Evolutionary conservation across 2,888 invertebrate genomes (phyloP).

Genomic region (Drosophila ezoana): DNA sequence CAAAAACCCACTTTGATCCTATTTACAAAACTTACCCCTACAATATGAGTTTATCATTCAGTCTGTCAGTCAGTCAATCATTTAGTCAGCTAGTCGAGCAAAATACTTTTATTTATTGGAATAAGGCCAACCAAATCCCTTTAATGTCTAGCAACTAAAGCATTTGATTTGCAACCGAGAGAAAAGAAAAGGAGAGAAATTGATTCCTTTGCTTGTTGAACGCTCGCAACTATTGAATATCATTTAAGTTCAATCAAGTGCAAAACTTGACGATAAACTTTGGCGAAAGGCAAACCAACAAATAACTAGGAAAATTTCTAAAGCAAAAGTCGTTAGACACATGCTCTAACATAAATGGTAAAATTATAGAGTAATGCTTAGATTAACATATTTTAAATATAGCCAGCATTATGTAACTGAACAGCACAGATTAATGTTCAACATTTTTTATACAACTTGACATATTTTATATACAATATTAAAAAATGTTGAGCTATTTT

Average conservation of each 20-base stretch:
- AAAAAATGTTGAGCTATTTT: background rate
- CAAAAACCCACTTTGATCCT: no score
- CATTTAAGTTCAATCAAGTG: constrained; percentile 66
- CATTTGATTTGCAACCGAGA: background rate
- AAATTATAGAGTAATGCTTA: background rate
- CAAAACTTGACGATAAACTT: constrained; percentile 75
- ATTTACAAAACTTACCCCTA: background rate
- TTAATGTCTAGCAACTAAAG: background rate
- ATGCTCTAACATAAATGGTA: constrained; percentile 13
- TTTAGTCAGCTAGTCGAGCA: background rate
- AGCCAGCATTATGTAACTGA: background rate
- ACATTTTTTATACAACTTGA: background rate
- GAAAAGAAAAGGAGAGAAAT: background rate
- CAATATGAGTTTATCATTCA: background rate
- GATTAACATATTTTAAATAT: background rate
- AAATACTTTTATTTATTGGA: background rate
- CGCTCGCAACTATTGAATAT: constrained; percentile 47
- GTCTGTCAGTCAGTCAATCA: background rate
- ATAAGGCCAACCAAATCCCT: background rate
- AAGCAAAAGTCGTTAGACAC: background rate
- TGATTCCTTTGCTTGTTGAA: constrained; percentile 28
- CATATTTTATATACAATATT: background rate
- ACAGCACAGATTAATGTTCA: background rate
- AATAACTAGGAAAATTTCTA: background rate
- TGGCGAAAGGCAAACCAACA: constrained; percentile 15